phyloP scores from a whole-genome alignment of 1,140 invertebrate genomes.

The Calosoma granatense region DNA sequence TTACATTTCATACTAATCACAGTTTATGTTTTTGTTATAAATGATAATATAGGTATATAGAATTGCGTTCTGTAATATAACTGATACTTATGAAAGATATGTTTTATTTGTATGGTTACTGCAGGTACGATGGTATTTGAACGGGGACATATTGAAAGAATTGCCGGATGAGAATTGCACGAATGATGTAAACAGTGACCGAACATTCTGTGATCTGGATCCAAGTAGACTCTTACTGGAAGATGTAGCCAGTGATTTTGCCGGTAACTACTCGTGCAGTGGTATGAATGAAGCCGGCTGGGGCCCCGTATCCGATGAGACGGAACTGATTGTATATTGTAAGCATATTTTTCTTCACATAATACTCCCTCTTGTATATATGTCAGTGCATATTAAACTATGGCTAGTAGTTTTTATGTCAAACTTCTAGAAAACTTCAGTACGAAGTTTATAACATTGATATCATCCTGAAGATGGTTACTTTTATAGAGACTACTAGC shows the following conservation, averaged over 20 bases:
- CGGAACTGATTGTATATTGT: constrained; percentile 69
- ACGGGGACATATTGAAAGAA: constrained; percentile 71
- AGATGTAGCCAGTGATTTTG: constrained; percentile 69
- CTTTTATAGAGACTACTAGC: too few relatives aligned
- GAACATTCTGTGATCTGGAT: constrained; percentile 67
- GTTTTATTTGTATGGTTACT: not conserved
- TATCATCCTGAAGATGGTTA: too few relatives aligned
- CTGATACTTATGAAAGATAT: not conserved
- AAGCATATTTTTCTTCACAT: constrained; percentile 38
- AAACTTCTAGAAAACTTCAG: too few relatives aligned
- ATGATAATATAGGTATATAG: too few relatives aligned
- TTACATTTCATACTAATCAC: too few relatives aligned
- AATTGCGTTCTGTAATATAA: too few relatives aligned
- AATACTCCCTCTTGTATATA: too few relatives aligned
- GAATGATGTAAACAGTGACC: constrained; percentile 22
- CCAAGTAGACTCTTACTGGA: constrained; percentile 73
- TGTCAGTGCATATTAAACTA: too few relatives aligned
- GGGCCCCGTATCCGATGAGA: constrained; percentile 61
- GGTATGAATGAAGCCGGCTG: constrained; percentile 78
- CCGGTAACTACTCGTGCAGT: constrained; percentile 87
- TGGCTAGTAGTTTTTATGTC: too few relatives aligned
- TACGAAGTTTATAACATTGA: too few relatives aligned
- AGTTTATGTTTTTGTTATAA: too few relatives aligned
- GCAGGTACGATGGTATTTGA: constrained; percentile 59
- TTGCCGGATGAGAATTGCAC: constrained; percentile 68